Base-by-base conservation (phyloP, 2,888 invertebrate genomes). In the Homarus gammarus region DNA sequence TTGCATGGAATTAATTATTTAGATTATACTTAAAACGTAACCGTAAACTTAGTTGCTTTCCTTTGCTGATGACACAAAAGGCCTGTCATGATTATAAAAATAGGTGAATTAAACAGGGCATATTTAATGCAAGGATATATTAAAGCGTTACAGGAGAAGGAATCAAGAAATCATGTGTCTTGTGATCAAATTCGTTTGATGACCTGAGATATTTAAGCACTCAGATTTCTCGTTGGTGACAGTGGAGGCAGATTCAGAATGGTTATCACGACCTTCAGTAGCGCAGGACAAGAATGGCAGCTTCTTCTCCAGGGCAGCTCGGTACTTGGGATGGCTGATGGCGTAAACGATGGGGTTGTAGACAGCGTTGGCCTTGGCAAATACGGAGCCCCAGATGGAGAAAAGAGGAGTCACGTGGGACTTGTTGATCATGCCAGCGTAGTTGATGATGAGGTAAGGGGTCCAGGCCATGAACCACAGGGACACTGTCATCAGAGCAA, bases 301-400 rank as follows among this genome's bases (percentile, higher is more conserved):
- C 81, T 92, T 90, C 91, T 92, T 90, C 68, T 89, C 87, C 12
- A 92, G 64, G 27, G 92, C 90, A 77, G 89, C 89, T 15, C 92
- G 86, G 84, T 91, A 93, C 73, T 92, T 92, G 77, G 93, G 93
- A 85, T 93, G 93, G 91, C 93, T 93, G 81, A 92, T 88, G 64
- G 93, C 93, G 87, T 93, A 93, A 22, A 86, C 93, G 64, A 93
- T 92, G 8, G 93, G 93, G 87, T 93, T 93, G 92, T 93, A 93
- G 73, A 94, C 93, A 61, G 94, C 93, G 1, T 94, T 93, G 15
- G 94, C 93, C 92, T 94, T 94, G 89, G 94, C 94, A 90, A 94
- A 94, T 92, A 94, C 93, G 27, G 94, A 93, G 2, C 93, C 93
- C 92, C 93, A 92, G 89, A 92, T 92, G 72, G 92, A 91, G 83